phyloP scores from a whole-genome alignment of 2,888 invertebrate genomes.

The Thyatira batis region DNA sequence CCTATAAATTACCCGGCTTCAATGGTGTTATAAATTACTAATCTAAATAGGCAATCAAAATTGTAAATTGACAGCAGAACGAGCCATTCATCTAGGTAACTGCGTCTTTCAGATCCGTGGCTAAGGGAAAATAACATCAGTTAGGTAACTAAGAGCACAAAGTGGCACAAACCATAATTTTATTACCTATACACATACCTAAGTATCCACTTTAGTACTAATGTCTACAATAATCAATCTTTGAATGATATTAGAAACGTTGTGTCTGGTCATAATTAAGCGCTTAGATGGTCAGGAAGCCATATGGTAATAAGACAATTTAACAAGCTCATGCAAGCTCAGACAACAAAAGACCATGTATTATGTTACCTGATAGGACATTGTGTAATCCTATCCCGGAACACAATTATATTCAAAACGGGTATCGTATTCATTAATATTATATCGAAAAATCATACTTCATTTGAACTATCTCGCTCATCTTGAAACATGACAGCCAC shows the following conservation, averaged over 20 bases:
- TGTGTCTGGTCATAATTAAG: not conserved
- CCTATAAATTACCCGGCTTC: not conserved
- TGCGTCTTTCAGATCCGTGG: not conserved
- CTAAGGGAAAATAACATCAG: not conserved
- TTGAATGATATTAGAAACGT: not conserved
- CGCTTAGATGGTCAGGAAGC: not conserved
- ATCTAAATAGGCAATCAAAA: conserved; percentile 36
- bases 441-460: too few species aligned
- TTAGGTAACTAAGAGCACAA: too few species aligned
- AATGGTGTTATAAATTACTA: conserved; percentile 19
- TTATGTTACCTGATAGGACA: conserved; percentile 15
- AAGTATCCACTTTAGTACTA: too few species aligned
- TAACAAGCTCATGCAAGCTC: conserved; percentile 28
- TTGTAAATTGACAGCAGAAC: conserved; percentile 24
- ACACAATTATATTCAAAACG: not conserved
- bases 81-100: not conserved
- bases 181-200: too few species aligned
- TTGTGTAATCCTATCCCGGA: conserved; percentile 6
- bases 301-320: conserved; percentile 4
- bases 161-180: too few species aligned
- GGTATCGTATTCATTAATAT: too few species aligned
- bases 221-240: not conserved
- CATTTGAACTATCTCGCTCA: not conserved
- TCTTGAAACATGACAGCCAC: not conserved
- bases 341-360: conserved; percentile 13